Conservation (phyloP, 2,113 vertebrate genomes). For the Rhea pennata region DNA sequence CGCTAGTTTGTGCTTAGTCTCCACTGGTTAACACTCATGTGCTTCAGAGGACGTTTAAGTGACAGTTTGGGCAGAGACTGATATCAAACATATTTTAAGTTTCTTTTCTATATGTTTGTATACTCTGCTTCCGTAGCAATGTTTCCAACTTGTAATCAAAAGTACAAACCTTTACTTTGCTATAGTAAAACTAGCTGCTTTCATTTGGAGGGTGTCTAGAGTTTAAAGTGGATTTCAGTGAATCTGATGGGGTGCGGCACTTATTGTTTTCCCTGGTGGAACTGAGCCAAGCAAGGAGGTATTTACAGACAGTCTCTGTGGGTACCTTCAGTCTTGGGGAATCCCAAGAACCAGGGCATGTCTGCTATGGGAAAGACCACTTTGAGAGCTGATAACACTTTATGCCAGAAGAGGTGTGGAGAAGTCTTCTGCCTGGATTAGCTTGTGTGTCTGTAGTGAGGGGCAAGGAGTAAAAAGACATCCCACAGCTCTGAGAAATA, state of each 20-base stretch:
- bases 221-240: not conserved
- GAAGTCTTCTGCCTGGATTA: not conserved
- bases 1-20: not conserved
- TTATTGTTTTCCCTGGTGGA: not conserved
- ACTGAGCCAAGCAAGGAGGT: not conserved
- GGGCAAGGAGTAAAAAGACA: not conserved
- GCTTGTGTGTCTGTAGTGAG: not conserved
- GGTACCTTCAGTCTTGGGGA: not conserved
- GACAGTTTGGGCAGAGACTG: not conserved
- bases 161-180: not conserved
- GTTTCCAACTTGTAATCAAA: not conserved
- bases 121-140: not conserved
- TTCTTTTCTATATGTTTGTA: not conserved
- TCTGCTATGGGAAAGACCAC: not conserved
- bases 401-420: accelerated
- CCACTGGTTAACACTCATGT: not conserved
- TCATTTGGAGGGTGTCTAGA: not conserved
- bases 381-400: not conserved
- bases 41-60: not conserved
- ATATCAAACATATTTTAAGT: not conserved
- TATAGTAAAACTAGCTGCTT: not conserved
- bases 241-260: not conserved
- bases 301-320: not conserved
- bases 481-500: not conserved
- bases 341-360: not conserved